phyloP scores from a whole-genome alignment of 2,888 invertebrate species.

The Oscheius sp. region DNA sequence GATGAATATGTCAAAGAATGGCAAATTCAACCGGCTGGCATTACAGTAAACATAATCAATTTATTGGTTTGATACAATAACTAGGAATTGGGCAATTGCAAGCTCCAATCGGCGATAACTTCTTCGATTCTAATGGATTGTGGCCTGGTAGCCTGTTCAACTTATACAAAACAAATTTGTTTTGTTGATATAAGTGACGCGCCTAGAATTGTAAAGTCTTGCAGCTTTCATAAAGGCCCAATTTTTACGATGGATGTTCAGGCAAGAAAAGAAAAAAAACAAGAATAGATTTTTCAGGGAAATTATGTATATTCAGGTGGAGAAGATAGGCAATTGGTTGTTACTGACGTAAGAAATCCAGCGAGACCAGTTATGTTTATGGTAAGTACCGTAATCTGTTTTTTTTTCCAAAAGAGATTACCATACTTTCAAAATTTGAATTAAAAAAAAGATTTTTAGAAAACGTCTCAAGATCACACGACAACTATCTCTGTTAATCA shows the following conservation, averaged over 20 bases:
- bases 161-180: conserved; percentile 12
- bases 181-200: not conserved
- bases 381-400: conserved; percentile 3
- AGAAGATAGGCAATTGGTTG: conserved; percentile 40
- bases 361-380: not conserved
- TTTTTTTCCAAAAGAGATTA: too few relatives aligned
- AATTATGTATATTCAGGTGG: conserved; percentile 39
- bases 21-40: conserved; percentile 16
- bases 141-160: conserved; percentile 19
- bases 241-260: conserved; percentile 16
- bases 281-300: too few relatives aligned
- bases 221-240: conserved; percentile 8
- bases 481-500: conserved; percentile 13
- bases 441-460: conserved; percentile 14
- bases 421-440: too few relatives aligned
- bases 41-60: not conserved
- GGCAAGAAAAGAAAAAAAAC: too few relatives aligned
- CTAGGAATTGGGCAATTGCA: not conserved
- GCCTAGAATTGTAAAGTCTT: not conserved
- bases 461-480: not conserved
- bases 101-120: conserved; percentile 6
- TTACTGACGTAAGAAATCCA: conserved; percentile 35
- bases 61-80: not conserved
- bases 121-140: conserved; percentile 6
- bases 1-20: conserved; percentile 28